Base-by-base conservation (phyloP, 2,797 vertebrate genomes). In the Gambelia wislizenii region DNA sequence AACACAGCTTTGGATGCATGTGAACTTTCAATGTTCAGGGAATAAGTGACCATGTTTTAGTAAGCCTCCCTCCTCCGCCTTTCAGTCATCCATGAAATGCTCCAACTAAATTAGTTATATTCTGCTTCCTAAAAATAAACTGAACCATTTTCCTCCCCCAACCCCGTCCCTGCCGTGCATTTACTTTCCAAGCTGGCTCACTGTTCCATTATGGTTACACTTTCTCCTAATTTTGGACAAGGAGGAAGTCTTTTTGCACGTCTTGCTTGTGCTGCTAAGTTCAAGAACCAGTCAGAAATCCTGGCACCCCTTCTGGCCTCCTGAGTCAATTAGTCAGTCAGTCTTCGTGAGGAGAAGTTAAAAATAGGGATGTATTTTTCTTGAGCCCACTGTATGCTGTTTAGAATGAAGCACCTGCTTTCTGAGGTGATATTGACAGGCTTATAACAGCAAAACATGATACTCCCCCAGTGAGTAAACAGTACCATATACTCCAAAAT, bases 51-150 rank as follows among this genome's bases (percentile, higher is more conserved):
- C 82, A 69, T 70, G 56, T 14, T 72, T 87, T 81, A 91, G 78
- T 44, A 90, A 94, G 83, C 30, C 2, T 33, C 67, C 72, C 86
- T 85, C 36, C 49, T 20, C 25, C 81, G 86, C 70, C 12, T 94
- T 92, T 91, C 89, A 90, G 88, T 89, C 84, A 85, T 77, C 56
- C 56, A 52, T 87, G 36, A 44, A 92, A 82, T 0, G 0, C 0
- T 2, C 20, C 75, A 89, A 78, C 44, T 49, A 79, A 14, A 44
- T 90, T 89, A 93, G 91, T 93, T 92, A 90, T 81, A 87, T 93
- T 61, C 84, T 88, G 25, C 47, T 67, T 78, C 84, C 90, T 90
- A 86, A 84, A 6, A 5, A 6, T 0, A 77, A 86, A 89, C 22
- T 44, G 61, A 27, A 61, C 47, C n/a, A 78, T 13, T n/a, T n/a